phyloP scores from a whole-genome alignment of 2,888 invertebrate genomes.

The Halictus quadricinctus region DNA sequence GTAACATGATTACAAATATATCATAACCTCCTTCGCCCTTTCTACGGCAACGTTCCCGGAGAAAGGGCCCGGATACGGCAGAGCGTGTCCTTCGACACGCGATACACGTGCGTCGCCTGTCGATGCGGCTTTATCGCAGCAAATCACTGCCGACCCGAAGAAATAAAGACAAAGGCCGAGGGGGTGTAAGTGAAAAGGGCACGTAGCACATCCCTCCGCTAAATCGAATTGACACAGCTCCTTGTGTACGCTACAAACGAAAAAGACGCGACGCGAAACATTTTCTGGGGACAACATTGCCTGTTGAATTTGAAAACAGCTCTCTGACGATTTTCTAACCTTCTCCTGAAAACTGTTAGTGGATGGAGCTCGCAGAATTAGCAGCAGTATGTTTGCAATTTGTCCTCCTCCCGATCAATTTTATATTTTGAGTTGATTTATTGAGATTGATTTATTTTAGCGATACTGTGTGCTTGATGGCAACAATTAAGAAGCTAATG shows the following conservation, averaged over 20 bases:
- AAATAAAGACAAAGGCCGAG: conserved; percentile 66
- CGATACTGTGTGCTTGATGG: background rate
- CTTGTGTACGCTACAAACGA: conserved; percentile 28
- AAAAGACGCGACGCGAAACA: conserved; percentile 14
- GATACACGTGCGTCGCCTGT: conserved; percentile 80
- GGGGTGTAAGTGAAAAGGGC: conserved; percentile 54
- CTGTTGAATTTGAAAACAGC: background rate
- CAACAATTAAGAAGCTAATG: background rate
- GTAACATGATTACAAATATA: conserved; percentile 82
- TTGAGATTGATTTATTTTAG: background rate
- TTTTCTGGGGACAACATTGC: background rate
- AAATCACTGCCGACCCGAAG: conserved; percentile 76
- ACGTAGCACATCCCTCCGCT: conserved; percentile 59
- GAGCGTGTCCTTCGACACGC: conserved; percentile 69
- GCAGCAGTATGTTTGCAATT: no score
- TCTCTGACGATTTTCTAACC: background rate
- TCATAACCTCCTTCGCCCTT: conserved; percentile 76
- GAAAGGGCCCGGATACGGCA: conserved; percentile 48
- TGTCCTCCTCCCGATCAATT: background rate
- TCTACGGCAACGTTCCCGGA: conserved; percentile 36
- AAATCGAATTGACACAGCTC: conserved; percentile 67
- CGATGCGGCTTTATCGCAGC: conserved; percentile 79
- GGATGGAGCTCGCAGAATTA: no score
- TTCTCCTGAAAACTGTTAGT: background rate
- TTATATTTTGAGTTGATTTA: no score